These are phyloP conservation scores for Oncorhynchus kisutch DNA, from an alignment of 2,113 vertebrate genomes.

Conservation along the genomic window DNA sequence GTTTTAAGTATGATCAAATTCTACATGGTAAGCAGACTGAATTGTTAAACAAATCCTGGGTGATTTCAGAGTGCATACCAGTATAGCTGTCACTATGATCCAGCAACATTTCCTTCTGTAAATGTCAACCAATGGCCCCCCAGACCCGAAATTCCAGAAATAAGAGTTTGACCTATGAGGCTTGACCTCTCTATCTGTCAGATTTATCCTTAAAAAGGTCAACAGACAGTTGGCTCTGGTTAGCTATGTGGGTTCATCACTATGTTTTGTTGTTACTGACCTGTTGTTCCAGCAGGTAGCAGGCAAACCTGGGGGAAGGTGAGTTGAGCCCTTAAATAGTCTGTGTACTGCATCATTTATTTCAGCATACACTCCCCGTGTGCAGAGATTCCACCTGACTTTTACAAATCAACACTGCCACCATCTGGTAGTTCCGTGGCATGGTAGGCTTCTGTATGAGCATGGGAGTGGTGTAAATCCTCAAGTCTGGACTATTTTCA, in stretches of 20 bases:
- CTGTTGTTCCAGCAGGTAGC: conserved; percentile 11
- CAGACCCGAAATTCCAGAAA: neutral
- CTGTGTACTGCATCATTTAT: neutral
- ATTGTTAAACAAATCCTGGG: neutral
- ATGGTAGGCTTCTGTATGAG: neutral
- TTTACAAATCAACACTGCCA: conserved; percentile 71
- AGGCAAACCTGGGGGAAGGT: conserved; percentile 12
- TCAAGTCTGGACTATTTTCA: neutral
- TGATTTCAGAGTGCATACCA: neutral
- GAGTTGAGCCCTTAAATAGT: neutral
- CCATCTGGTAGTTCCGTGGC: conserved; percentile 59
- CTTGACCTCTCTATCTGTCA: neutral
- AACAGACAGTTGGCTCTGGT: neutral
- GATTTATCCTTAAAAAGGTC: neutral
- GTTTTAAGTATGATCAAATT: too few species aligned
- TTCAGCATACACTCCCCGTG: neutral
- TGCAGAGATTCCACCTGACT: conserved; percentile 35
- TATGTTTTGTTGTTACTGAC: conserved; percentile 10
- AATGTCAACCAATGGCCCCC: conserved; percentile 25
- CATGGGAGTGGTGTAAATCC: neutral
- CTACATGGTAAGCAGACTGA: too few species aligned
- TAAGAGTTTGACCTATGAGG: neutral
- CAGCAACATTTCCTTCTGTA: conserved; percentile 29
- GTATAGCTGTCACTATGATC: conserved; percentile 8
- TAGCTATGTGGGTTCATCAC: neutral